Conservation (phyloP, 2,113 vertebrate species). For the Gobio gobio region DNA sequence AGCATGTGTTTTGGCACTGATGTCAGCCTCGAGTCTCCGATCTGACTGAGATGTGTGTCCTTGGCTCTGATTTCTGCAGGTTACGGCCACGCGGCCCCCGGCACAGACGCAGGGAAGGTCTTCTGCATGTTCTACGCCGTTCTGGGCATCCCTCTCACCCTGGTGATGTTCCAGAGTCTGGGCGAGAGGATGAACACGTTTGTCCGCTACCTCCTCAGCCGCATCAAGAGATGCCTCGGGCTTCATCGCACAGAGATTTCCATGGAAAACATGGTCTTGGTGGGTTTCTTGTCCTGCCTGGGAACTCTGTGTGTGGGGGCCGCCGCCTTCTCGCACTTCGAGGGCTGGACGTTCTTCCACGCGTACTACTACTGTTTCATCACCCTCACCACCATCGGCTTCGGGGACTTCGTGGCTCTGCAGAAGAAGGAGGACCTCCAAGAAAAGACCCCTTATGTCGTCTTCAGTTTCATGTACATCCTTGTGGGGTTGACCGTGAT, state of each 20-base stretch:
- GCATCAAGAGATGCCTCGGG: conserved; percentile 86
- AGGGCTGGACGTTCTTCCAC: conserved; percentile 97
- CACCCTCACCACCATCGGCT: conserved; percentile 96
- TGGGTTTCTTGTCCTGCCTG: conserved; percentile 91
- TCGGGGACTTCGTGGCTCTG: conserved; percentile 96
- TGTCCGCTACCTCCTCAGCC: conserved; percentile 87
- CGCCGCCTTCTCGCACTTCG: conserved; percentile 89
- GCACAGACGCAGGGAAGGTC: conserved; percentile 92
- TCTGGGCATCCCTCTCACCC: conserved; percentile 92
- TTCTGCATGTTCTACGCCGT: conserved; percentile 99
- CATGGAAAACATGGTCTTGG: conserved; percentile 95
- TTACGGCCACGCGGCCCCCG: conserved; percentile 92
- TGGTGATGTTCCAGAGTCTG: conserved; percentile 98
- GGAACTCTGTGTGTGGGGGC: conserved; percentile 91
- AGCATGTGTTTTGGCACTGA: background rate
- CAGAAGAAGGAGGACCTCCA: conserved; percentile 95
- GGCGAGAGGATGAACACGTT: conserved; percentile 96
- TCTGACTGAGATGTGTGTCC: background rate
- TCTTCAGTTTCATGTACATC: conserved; percentile 98
- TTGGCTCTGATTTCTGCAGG: conserved; percentile 70
- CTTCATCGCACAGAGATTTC: conserved; percentile 86
- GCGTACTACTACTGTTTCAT: conserved; percentile 99
- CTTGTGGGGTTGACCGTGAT: conserved; percentile 93
- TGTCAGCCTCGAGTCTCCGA: background rate
- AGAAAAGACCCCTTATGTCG: conserved; percentile 92